Base-by-base conservation (phyloP, 1,140 invertebrate genomes). In the Hetaerina americana region DNA sequence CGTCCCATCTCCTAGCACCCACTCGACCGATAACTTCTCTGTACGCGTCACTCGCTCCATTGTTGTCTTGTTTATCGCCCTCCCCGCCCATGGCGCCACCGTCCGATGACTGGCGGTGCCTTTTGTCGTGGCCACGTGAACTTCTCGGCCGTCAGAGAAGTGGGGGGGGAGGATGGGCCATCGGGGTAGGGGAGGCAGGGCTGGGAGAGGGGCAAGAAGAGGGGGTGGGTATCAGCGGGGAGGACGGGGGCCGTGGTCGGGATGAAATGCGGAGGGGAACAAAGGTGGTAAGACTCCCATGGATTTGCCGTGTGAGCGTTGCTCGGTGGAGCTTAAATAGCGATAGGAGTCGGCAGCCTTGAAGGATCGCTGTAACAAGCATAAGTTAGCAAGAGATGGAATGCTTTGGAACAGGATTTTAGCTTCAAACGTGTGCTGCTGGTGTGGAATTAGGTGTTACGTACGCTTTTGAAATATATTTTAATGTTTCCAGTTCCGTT, bases 1-100 rank as follows among this genome's bases (percentile, higher is more conserved):
- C 66, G n/a, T 66, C 71, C 70, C 75, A 71, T 69, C 75, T 66
- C 73, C 31, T 40, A 18, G 31, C 18, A 18, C 31, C 31, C 31
- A 40, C 31, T 40, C 31, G 18, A 18, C 31, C 31, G 31, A 40
- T 40, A 18, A 40, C 31, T 40, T 18, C 18, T 40, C 31, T 40
- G 31, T 18, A 40, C 31, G 31, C 31, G 31, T 40, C 31, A 18
- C 18, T 18, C 31, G 31, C 31, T 40, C 31, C 31, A 8, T 40
- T 40, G 31, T 40, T 40, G 31, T 40, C 31, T 40, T 40, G 31
- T 40, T 40, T 40, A 40, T 40, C 31, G 31, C 31, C 18, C 18
- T 18, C 31, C 6, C 31, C 18, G 18, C 31, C 31, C 6, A 40
- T 18, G 31, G 31, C 31, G 31, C 31, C 31, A 40, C 31, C 18